A percentile compares a stretch with the other conserved stretches of the same genome.
These are phyloP conservation scores for Pissodes strobi DNA, from an alignment of 1,140 invertebrate species.

Conservation along the genomic window DNA sequence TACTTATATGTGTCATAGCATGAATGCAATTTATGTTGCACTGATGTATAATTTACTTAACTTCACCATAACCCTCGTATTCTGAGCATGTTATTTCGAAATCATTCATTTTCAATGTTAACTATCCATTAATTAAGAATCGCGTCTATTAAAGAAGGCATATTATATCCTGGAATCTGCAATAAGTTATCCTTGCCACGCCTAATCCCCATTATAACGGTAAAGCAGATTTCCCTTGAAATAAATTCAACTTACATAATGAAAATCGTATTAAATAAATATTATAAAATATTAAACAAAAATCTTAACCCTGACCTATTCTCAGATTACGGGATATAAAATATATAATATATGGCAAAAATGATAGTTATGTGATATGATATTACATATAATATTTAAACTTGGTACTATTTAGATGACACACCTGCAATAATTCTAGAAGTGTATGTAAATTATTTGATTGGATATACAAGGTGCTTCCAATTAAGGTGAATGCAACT, in stretches of 20 bases:
- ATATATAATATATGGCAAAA: slow-evolving; percentile 5
- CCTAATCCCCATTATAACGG: neutral
- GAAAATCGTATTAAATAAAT: slow-evolving; percentile 4
- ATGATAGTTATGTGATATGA: neutral
- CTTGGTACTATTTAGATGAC: neutral
- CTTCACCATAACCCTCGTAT: no score
- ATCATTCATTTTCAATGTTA: no score
- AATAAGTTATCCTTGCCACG: neutral
- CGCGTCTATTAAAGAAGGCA: no score
- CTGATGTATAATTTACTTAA: no score
- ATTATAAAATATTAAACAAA: slow-evolving; percentile 11
- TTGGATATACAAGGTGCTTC: no score
- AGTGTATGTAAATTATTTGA: no score
- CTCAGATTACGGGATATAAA: neutral
- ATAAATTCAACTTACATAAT: neutral
- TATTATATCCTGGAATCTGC: no score
- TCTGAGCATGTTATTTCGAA: no score
- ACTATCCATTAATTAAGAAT: no score
- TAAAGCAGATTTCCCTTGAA: neutral
- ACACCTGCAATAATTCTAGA: slow-evolving; percentile 1
- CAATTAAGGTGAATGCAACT: no score
- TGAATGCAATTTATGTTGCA: no score
- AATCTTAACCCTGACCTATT: slow-evolving; percentile 5
- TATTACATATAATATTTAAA: neutral
- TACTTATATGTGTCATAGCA: no score